Conservation (phyloP, 2,888 invertebrate genomes). For the Lasioglossum calceatum region DNA sequence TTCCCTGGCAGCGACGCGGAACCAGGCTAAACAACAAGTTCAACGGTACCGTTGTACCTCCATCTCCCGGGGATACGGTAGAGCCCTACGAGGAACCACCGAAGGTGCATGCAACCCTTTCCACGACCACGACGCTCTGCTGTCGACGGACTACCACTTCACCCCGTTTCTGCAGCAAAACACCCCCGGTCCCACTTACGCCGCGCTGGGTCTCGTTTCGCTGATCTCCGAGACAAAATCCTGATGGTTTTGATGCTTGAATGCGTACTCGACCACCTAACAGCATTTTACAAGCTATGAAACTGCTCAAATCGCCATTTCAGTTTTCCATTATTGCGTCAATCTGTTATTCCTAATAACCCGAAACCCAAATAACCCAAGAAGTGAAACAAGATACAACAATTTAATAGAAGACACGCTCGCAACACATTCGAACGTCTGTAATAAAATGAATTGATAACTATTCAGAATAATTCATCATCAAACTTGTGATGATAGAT, state of each 20-base stretch:
- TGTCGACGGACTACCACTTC: slow-evolving; percentile 43
- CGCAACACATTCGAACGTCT: not conserved
- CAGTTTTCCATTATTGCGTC: not conserved
- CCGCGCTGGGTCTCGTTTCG: not conserved
- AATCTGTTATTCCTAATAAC: not conserved
- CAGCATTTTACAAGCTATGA: not conserved
- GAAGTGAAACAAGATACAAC: not conserved
- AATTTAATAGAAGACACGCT: not conserved
- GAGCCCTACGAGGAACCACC: slow-evolving; percentile 60
- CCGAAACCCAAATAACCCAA: not conserved
- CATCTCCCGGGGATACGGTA: slow-evolving; percentile 63
- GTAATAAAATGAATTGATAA: not conserved
- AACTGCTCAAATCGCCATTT: not conserved
- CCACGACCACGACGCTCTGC: slow-evolving; percentile 47
- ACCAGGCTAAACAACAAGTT: slow-evolving; percentile 74
- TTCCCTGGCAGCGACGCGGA: slow-evolving; percentile 63
- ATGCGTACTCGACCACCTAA: not conserved
- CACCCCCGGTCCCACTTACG: not conserved
- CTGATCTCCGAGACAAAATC: not conserved
- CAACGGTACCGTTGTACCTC: slow-evolving; percentile 68
- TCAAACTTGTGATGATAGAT: no score
- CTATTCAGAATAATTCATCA: not conserved
- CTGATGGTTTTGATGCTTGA: not conserved
- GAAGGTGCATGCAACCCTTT: slow-evolving; percentile 68
- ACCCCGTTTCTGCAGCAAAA: slow-evolving; percentile 53